Base-by-base conservation (phyloP, 2,888 invertebrate genomes). In the Nemoura dubitans region DNA sequence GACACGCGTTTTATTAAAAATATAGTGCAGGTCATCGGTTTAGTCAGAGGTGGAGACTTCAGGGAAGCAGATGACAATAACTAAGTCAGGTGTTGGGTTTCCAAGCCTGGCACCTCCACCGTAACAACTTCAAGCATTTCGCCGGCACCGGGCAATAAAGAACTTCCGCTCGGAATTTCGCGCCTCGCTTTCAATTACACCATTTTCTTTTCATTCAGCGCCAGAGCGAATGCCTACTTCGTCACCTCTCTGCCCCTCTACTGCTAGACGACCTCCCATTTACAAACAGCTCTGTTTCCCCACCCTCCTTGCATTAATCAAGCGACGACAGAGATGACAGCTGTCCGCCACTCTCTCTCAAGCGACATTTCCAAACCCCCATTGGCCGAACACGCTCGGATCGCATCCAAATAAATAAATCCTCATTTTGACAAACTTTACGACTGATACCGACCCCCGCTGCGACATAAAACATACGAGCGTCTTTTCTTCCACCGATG, bases 351-450 rank as follows among this genome's bases (percentile, higher is more conserved):
- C 59, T 59, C 59, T 59, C 3, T 3, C 59, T 21, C 21, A n/a
- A n/a, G 21, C 59, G 59, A 59, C 21, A 59, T 59, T 21, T 21
- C 59, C 59, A 21, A 21, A 21, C 59, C 36, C 36, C 36, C 36
- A 10, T 3, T 10, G 36, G 36, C 36, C 36, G 36, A 36, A 36
- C 36, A 10, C 59, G 21, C 59, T 21, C 59, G 16, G 59, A 59
- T 59, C 59, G 59, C 59, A 59, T 59, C 59, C 59, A 59, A 59
- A 59, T 59, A 59, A 59, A 59, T 59, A 59, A 59, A 59, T 59
- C 59, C 59, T 59, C 59, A 59, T 59, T 59, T 59, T 59, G 59
- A 59, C 59, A 59, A 59, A 59, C 6, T 59, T 59, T 59, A 59
- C 59, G 59, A 59, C 59, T 59, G 59, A 21, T 59, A 21, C 21